These are phyloP conservation scores for Aphidoletes aphidimyza DNA, from an alignment of 2,888 invertebrate genomes.

Conservation along the genomic window DNA sequence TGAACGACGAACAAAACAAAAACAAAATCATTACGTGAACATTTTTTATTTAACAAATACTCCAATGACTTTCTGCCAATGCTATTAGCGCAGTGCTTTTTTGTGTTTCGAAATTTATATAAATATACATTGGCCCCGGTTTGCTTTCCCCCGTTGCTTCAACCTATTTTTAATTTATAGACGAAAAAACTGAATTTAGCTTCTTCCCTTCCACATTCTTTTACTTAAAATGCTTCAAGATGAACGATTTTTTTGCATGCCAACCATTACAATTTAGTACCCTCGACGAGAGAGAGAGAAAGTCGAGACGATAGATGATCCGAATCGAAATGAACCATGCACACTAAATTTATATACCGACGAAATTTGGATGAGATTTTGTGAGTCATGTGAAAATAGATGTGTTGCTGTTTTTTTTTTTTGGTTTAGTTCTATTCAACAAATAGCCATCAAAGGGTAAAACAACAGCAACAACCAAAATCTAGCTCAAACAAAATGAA, in stretches of 20 bases:
- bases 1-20: neutral
- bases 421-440: neutral
- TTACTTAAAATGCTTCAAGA: neutral
- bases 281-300: neutral
- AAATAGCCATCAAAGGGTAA: neutral
- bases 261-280: neutral
- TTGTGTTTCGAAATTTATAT: too few relatives aligned
- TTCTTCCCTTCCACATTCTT: neutral
- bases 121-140: too few relatives aligned
- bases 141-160: too few relatives aligned
- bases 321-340: too few relatives aligned
- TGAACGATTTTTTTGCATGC: slow-evolving; percentile 29
- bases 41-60: neutral
- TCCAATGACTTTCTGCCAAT: neutral
- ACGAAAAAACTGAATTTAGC: slow-evolving; percentile 10
- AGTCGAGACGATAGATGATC: too few relatives aligned
- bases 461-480: too few relatives aligned
- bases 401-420: neutral
- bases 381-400: neutral
- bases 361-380: neutral
- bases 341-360: neutral
- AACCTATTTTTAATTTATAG: slow-evolving; percentile 42
- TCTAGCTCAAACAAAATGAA: neutral
- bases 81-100: neutral
- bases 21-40: slow-evolving; percentile 15